Conservation (phyloP, 2,797 vertebrate genomes). For the Oryzias sinensis region DNA sequence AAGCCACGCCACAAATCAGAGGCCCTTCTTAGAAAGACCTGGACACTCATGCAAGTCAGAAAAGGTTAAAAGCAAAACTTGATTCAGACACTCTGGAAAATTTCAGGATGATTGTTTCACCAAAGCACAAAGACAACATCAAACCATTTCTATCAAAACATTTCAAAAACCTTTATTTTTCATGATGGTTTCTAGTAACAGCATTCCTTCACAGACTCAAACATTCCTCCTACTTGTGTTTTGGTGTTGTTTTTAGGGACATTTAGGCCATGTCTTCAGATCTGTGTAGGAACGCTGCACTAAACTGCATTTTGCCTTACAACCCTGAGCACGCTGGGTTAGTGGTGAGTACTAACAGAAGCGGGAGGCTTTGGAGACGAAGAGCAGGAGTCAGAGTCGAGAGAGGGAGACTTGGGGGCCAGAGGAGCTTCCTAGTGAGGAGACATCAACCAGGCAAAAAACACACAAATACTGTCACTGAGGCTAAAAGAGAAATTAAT, state of each 20-base stretch:
- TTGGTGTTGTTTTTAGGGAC: neutral
- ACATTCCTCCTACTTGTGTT: neutral
- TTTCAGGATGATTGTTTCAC: neutral
- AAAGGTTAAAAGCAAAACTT: neutral
- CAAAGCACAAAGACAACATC: conserved; percentile 1
- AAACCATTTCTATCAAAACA: neutral
- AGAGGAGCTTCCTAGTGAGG: conserved; percentile 83
- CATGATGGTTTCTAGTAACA: neutral
- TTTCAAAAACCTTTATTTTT: neutral
- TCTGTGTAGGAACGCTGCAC: conserved; percentile 44
- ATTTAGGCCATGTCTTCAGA: neutral
- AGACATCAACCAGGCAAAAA: conserved; percentile 42
- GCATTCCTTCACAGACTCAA: conserved; percentile 32
- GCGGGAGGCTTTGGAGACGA: conserved; percentile 90
- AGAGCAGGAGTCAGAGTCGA: conserved; percentile 89
- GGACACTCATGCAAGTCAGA: neutral
- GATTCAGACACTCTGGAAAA: neutral
- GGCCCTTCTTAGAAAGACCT: neutral
- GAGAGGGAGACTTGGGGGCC: conserved; percentile 80
- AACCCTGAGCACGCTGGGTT: neutral
- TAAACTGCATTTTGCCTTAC: conserved; percentile 2
- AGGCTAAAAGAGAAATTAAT: conserved; percentile 39
- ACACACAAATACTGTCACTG: conserved; percentile 32
- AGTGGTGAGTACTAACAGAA: conserved; percentile 85
- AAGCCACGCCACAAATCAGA: neutral